phyloP scores from a whole-genome alignment of 2,797 vertebrate genomes.

The Molothrus ater region DNA sequence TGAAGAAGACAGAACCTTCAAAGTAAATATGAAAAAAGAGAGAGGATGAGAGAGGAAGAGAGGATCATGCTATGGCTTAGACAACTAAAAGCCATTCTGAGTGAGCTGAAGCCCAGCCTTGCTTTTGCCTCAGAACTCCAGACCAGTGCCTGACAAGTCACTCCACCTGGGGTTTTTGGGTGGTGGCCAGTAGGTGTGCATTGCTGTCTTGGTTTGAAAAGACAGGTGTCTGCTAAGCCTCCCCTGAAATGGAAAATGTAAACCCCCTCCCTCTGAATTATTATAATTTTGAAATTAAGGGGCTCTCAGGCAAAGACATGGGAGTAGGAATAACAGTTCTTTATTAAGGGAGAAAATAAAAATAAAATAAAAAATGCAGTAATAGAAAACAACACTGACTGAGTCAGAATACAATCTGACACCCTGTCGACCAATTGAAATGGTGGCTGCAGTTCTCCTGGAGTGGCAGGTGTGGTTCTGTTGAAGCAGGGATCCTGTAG shows the following conservation, averaged over 20 bases:
- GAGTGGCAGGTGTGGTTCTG: neutral
- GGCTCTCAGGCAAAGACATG: neutral
- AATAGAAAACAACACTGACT: neutral
- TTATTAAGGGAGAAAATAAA: neutral
- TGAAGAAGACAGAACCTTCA: neutral
- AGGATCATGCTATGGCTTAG: neutral
- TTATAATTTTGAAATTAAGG: neutral
- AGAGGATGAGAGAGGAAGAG: neutral
- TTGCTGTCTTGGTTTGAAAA: too few relatives aligned
- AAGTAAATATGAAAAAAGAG: neutral
- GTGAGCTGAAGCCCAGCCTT: neutral
- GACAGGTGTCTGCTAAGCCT: neutral
- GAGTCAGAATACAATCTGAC: neutral
- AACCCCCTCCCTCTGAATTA: rapidly evolving
- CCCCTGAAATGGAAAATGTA: neutral
- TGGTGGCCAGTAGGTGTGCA: neutral
- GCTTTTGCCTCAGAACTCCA: neutral
- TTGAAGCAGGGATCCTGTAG: neutral
- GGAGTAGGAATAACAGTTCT: neutral
- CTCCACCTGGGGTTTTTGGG: neutral
- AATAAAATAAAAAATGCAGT: neutral
- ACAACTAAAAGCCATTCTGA: neutral
- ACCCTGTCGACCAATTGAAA: neutral
- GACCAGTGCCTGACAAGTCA: neutral
- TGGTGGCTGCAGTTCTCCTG: neutral